Percentiles rank a stretch among this genome's conserved stretches.
These are phyloP conservation scores for Caenorhabditis afra DNA, from an alignment of 2,888 invertebrate genomes.

Conservation along the genomic window DNA sequence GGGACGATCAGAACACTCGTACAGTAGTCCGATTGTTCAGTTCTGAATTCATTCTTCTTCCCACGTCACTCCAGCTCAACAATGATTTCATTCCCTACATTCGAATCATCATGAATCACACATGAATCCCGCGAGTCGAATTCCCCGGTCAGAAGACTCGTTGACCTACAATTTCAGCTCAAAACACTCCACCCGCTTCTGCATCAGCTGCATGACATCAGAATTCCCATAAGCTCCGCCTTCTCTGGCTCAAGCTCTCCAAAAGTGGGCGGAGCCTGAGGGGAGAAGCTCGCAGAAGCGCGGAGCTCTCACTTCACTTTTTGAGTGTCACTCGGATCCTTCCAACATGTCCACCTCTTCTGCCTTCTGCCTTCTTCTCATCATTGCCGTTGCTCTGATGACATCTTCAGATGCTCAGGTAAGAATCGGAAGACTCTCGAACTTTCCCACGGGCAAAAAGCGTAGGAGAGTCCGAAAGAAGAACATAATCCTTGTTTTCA, in stretches of 20 bases:
- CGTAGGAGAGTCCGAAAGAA: too few species aligned
- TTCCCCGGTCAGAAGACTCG: neutral
- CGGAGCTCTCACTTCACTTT: slow-evolving; percentile 34
- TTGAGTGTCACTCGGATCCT: slow-evolving; percentile 28
- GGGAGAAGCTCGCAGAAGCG: slow-evolving; percentile 5
- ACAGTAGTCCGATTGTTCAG: too few species aligned
- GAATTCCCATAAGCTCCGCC: slow-evolving; percentile 12
- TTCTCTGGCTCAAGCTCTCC: neutral
- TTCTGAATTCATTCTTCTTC: too few species aligned
- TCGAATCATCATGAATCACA: too few species aligned
- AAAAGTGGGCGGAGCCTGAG: slow-evolving; percentile 24
- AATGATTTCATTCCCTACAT: too few species aligned
- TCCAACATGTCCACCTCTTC: slow-evolving; percentile 20
- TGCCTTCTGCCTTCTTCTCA: neutral
- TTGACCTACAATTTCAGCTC: slow-evolving; percentile 7
- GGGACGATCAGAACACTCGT: too few species aligned
- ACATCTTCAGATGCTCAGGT: slow-evolving; percentile 38
- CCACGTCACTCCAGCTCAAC: too few species aligned
- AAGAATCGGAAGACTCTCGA: neutral
- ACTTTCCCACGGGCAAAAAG: too few species aligned
- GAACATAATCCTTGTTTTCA: too few species aligned
- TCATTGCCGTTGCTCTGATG: slow-evolving; percentile 15
- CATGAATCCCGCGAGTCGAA: too few species aligned
- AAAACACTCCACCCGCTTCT: slow-evolving; percentile 10
- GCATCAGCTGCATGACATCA: slow-evolving; percentile 21